Base-by-base conservation (phyloP, 2,888 invertebrate species). In the Crepidodera aurea region DNA sequence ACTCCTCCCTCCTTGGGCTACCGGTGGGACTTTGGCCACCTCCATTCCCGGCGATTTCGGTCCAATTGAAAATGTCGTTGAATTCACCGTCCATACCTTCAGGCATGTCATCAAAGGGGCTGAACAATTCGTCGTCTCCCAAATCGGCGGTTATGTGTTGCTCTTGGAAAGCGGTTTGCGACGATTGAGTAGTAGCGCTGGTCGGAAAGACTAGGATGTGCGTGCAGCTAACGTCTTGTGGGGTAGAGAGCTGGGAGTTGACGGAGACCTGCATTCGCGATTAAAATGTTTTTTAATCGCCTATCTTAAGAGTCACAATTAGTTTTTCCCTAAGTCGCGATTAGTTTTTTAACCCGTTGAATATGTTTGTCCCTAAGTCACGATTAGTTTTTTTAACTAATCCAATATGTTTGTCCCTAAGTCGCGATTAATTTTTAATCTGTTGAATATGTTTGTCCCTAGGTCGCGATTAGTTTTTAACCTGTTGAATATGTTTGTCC, bases 181-280 rank as follows among this genome's bases (percentile, higher is more conserved):
- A 88, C 15, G 89, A 90, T 87, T 94, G 94, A 62, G 96, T 94
- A 60, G 94, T 94, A 40, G 96, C 96, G 64, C 94, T 97, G 37
- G 97, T 98, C 51, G 98, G 98, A 83, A 99, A 98, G 71, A 98
- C 98, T 72, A 99, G 88, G 71, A 99, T 98, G 80, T 99, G 99
- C 62, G 98, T 98, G 80, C 94, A 94, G 60, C 96, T 93, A 67
- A 96, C 94, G 83, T 99, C 98, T 68, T 96, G 89, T 4, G 98
- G 98, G 63, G 98, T 98, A 73, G 94, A 93, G 74, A 98, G 85
- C 70, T 93, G 92, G 76, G 92, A 92, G 81, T 94, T 93, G 77
- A 93, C 92, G 62, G 92, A 91, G 70, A 91, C 90, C 57, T 57
- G 18, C 15, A 32, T 32, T 4, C 4, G 25, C 8, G 37, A 12